Evolutionary conservation across 2,113 vertebrate genomes (phyloP), one percentile per base, ranked within the genome.

Genomic region (Candoia aspera): DNA sequence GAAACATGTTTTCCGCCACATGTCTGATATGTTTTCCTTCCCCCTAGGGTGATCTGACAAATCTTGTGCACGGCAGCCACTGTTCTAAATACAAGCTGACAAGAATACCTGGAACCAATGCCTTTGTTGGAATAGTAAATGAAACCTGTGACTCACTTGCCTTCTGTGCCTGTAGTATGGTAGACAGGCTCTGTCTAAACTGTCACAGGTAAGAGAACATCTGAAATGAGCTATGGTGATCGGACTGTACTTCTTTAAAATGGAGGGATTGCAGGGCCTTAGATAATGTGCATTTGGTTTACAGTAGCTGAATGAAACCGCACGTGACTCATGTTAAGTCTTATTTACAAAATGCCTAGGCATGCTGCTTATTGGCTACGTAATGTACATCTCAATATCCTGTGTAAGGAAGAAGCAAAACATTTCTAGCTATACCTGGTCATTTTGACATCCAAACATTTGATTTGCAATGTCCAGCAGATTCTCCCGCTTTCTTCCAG

Each of bases 141-240:
- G 99, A 99, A 96, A 99, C 99, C 0, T 99, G 99, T 0, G 99
- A 99, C 93, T 99, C 99, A 0, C 97, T 99, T 29, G 99, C 99
- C 0, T 99, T 99, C 98, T 99, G 99, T 1, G 99, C 99, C 79
- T 99, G 99, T 95, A 99, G 99, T 95, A 99, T 99, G 87, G 99
- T 99, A 85, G 99, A 99, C 97, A 98, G 99, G 1, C 99, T 99
- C 91, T 99, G 99, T 93, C 98, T 99, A 95, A 99, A 99, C 98
- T 99, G 99, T 97, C 99, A 99, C 98, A 98, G 99, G 99, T 99
- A 93, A 94, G 91, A 62, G 0, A 0, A 46, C 73, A 1, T 13
- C 0, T 2, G 37, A 87, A 10, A 0, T 0, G 62, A 49, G 46
- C 3, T 8, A 0, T 4, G 13, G 26, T 92, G 0, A 26, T 9